Percentiles rank a stretch among this genome's conserved stretches.
phyloP scores from a whole-genome alignment of 2,797 vertebrate species.

The Schizopygopsis pylzovi region DNA sequence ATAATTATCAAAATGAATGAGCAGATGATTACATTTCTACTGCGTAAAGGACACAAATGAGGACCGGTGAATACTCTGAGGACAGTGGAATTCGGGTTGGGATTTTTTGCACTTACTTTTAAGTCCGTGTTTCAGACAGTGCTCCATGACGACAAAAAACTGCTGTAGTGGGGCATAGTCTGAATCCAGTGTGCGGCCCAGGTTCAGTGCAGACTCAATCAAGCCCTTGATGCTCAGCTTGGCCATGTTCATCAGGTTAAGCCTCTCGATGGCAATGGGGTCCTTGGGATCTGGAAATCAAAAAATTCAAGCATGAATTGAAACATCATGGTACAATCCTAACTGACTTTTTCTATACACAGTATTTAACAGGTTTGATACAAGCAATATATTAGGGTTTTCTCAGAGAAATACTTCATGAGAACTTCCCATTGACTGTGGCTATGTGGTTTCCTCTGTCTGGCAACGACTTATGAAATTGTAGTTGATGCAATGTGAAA shows the following conservation, averaged over 20 bases:
- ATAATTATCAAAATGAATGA: not conserved
- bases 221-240: conserved; percentile 98
- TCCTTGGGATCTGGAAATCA: conserved; percentile 91
- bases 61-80: not conserved
- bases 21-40: not conserved
- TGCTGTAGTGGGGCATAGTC: conserved; percentile 98
- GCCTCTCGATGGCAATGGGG: conserved; percentile 95
- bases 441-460: not conserved
- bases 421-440: not conserved
- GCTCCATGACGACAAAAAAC: conserved; percentile 99
- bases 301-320: not conserved
- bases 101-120: conserved; percentile 81
- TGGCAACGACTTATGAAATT: not conserved
- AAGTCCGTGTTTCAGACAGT: conserved; percentile 95
- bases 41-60: not conserved
- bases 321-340: not conserved
- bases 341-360: not conserved
- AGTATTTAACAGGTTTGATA: not conserved
- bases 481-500: conserved; percentile 7
- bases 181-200: conserved; percentile 94
- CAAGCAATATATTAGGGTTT: not conserved
- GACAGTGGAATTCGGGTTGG: not conserved
- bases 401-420: not conserved
- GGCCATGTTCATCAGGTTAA: conserved; percentile 99
- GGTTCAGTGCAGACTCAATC: conserved; percentile 95